Base-by-base conservation (phyloP, 2,797 vertebrate genomes). In the Darevskia mixta region DNA sequence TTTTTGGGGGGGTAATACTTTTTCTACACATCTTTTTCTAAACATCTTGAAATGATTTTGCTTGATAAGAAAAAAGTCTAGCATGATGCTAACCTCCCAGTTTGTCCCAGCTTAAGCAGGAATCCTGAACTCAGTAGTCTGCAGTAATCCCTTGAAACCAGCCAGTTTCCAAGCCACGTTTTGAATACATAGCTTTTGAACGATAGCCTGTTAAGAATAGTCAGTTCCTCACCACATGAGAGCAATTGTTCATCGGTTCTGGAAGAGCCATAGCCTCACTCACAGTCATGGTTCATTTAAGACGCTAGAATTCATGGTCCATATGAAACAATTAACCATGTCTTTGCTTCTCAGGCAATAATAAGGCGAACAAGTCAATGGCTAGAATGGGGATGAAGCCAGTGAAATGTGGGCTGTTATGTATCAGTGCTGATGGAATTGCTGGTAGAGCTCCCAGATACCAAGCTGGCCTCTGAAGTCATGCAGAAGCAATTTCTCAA, bases 181-280 rank as follows among this genome's bases (percentile, higher is more conserved):
- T 78, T 32, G 81, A 77, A 41, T 38, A n/a, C 41, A 35, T 55
- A 4, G 13, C 8, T 78, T 69, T 88, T 88, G 86, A 73, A 83
- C 23, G 4, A 15, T 7, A 67, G 86, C 80, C 80, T 29, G 15
- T 72, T 90, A 72, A 72, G 87, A 81, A 25, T 71, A 86, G 17
- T 58, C 49, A 41, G 3, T 81, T 86, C 82, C 41, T 10, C 69
- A 20, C 66, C 77, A 66, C 41, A 4, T 55, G 61, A 77, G 58
- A 88, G 32, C 32, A 79, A 77, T 76, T 89, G 43, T 35, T 88
- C 88, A 89, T 49, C 20, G 11, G 7, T 76, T 83, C 89, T 86
- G 89, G 80, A 76, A 92, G 86, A 35, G 55, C 38, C 89, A 5
- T 84, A 89, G 85, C 83, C 91, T 83, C 87, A 35, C 25, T 87